Evolutionary conservation across 92 coral and sea anemone species (phyloP), one percentile per base, ranked within the genome.

Genomic region (Ricordea florida): DNA sequence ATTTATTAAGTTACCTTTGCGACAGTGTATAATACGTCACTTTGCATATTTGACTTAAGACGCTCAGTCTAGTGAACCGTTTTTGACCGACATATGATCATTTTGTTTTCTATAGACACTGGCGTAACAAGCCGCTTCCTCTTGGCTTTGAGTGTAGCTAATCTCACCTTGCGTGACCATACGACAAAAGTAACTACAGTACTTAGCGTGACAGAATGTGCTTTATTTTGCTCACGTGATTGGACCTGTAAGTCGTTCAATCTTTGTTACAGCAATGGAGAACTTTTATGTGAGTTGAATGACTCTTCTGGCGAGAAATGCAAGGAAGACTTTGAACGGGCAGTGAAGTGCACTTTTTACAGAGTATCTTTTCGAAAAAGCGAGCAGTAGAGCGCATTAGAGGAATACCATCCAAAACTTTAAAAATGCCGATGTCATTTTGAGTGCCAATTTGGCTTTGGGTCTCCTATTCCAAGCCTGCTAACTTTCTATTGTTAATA

Each of bases 171-270:
- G 28, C 57, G 43, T 18, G 22, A 44, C 24, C 72, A 65, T 43
- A 30, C 47, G 43, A 20, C 22, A 28, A 65, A 4, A 9, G 13
- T 43, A 20, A 28, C 30, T 18, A 44, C 42, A 42, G 43, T 65
- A 17, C 32, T 44, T 20, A 46, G 56, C 24, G 18, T 42, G 20
- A 11, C 32, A 65, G 58, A 65, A 31, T 65, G 72, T 10, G 72
- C 56, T 4, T 13, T 65, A 57, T 26, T 29, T 16, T 65, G 72
- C 14, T 45, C 57, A 45, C 57, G 42, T 18, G 72, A 65, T 44
- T 20, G 15, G 22, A 31, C 18, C 30, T 65, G 72, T 3, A 29
- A 6, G 72, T 65, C 72, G 21, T 66, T 46, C 21, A 66, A 20
- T 31, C 8, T 47, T 2, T 45, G 72, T 10, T 27, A 10, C 32